Evolutionary conservation across 2,888 invertebrate species (phyloP), one percentile per base, ranked within the genome.

Genomic region (Phlogophora meticulosa): DNA sequence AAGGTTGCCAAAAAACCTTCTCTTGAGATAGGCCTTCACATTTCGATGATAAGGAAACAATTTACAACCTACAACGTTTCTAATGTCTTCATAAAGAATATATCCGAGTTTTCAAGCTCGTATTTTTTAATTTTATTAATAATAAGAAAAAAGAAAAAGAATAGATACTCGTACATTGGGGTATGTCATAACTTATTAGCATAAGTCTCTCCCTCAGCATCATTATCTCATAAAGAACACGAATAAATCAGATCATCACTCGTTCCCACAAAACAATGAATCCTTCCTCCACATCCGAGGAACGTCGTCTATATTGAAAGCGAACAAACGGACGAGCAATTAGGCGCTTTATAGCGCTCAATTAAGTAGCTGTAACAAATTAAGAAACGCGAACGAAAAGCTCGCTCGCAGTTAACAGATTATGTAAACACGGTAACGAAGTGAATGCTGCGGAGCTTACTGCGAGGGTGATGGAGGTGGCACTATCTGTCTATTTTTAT

Each of bases 401-500:
- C 84, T 80, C 83, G 84, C 84, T 86, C 82, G 82, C 85, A 87
- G 82, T 81, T 82, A 88, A 91, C 84, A 84, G 91, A 88, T 90
- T 88, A 88, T 88, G 92, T 89, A 92, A 92, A 92, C 91, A 90
- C 82, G 83, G 87, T 93, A 94, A 94, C 93, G 92, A 93, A 93
- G 90, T 86, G 86, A 62, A 56, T 51, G 24, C 28, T 36, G 57
- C 11, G n/a, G 61, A 75, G 40, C 45, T 56, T 28, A 7, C 7
- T 32, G 40, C 0, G 1, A 4, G 1, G 10, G 7, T 1, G 2
- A 22, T 78, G 79, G 84, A 89, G 59, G 72, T 45, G 86, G 76
- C 38, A 65, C 36, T 34, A 10, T 13, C 15, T 28, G 13, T 32
- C 1, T 13, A 15, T n/a, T 36, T 1, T 1, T n/a, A n/a, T n/a